These are phyloP conservation scores for Thunnus thynnus DNA, from an alignment of 2,113 vertebrate genomes.

Conservation along the genomic window DNA sequence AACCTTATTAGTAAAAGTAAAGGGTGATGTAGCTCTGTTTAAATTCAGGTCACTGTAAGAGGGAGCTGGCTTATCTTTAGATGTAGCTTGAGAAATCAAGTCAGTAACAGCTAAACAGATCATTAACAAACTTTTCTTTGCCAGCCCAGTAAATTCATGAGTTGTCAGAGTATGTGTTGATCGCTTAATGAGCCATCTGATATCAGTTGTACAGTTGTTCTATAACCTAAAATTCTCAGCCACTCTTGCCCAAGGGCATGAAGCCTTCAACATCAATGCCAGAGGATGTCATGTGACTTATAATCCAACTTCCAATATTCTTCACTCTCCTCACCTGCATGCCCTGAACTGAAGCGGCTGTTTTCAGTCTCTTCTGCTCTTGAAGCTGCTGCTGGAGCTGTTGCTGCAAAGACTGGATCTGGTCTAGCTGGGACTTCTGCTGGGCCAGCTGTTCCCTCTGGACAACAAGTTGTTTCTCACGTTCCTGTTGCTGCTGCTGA, in stretches of 20 bases:
- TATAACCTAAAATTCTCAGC: background rate
- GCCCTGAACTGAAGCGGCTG: slow-evolving; percentile 72
- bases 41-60: too few species aligned
- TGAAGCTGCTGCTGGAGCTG: slow-evolving; percentile 97
- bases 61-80: too few species aligned
- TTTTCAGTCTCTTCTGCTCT: slow-evolving; percentile 95
- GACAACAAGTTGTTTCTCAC: slow-evolving; percentile 93
- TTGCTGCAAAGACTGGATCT: slow-evolving; percentile 97
- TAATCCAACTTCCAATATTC: background rate
- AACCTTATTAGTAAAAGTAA: too few species aligned
- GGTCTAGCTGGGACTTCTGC: slow-evolving; percentile 96
- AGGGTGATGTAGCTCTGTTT: too few species aligned
- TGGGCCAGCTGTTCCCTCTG: slow-evolving; percentile 97
- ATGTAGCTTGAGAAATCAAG: too few species aligned
- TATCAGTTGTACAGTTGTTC: too few species aligned
- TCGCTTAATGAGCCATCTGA: too few species aligned
- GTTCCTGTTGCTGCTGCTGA: slow-evolving; percentile 96
- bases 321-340: slow-evolving; percentile 48
- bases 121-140: too few species aligned
- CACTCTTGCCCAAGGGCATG: background rate
- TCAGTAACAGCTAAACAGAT: too few species aligned
- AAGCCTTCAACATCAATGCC: background rate
- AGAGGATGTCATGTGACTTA: background rate
- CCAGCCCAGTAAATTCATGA: too few species aligned
- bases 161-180: too few species aligned